Base-by-base conservation (phyloP, 2,888 invertebrate genomes). In the Arenicola marina region DNA sequence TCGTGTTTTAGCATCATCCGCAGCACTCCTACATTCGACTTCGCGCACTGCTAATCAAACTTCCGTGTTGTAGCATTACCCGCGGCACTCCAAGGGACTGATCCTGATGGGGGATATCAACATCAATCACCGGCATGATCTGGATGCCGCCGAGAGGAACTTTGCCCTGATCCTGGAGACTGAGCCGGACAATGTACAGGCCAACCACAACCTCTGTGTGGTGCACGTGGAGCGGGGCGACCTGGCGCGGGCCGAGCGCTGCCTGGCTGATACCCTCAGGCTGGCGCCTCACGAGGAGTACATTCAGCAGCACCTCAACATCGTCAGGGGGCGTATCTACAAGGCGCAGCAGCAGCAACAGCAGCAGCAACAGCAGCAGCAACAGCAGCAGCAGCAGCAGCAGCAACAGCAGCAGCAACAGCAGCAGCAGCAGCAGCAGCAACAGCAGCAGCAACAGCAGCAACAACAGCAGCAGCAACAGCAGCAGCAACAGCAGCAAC, bases 101-200 rank as follows among this genome's bases (percentile, higher is more conserved):
- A 95, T 97, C 73, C 86, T 97, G 34, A 86, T 96, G 18, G 96
- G 96, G 15, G 96, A 97, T 82, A 94, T 97, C 78, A 95, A 95
- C 84, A 94, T 97, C 69, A 97, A 96, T 84, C 91, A 92, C 71
- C 91, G 95, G 76, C 95, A 95, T 80, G 94, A 97, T 83, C 84
- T 95, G 78, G 92, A 94, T 81, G 92, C 93, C 1, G 97, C 97
- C 26, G 95, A 96, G 85, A 86, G 93, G 90, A 95, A 95, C 80
- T 97, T 97, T 85, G 89, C 90, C 59, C 89, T 90, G 68, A 95
- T 97, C 72, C 84, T 96, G 18, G 89, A 91, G 74, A 83, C 92
- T 68, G 95, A 97, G 75, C 91, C 95, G 0, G 89, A 90, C 72
- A 61, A 69, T 46, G 44, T 65, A 3, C 69, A 69, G 62, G 69